A percentile compares a stretch with the other conserved stretches of the same genome.
These are phyloP conservation scores for Lethrus apterus DNA, from an alignment of 1,140 invertebrate genomes.

Conservation along the genomic window DNA sequence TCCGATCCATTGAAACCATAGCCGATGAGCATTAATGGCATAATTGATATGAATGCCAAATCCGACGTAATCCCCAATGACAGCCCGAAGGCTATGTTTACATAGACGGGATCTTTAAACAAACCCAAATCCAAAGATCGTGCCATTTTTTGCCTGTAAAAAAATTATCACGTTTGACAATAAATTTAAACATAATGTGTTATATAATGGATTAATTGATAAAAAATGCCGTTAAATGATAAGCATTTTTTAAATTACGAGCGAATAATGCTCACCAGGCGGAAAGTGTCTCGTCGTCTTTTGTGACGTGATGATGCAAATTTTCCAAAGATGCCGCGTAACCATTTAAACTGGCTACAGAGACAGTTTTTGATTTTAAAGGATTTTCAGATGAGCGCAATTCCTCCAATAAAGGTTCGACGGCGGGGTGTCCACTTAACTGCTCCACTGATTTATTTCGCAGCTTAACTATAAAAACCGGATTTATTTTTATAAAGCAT, in stretches of 20 bases:
- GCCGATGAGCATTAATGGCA: constrained; percentile 30
- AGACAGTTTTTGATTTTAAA: neutral
- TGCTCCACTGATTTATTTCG: neutral
- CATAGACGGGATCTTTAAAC: constrained; percentile 30
- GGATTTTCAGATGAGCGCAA: neutral
- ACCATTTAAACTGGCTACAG: constrained; percentile 10
- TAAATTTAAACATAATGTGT: too few species aligned
- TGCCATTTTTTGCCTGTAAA: constrained; percentile 19
- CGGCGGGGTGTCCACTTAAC: neutral
- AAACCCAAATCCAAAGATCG: constrained; percentile 29
- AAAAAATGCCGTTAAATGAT: too few species aligned
- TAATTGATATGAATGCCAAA: constrained; percentile 31
- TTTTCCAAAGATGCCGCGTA: constrained; percentile 5
- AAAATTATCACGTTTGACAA: too few species aligned
- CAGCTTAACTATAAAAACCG: too few species aligned
- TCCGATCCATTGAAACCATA: constrained; percentile 25
- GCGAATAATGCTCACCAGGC: neutral
- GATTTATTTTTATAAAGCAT: neutral
- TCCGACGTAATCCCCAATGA: constrained; percentile 30
- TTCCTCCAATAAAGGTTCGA: neutral
- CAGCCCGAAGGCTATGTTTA: constrained; percentile 33
- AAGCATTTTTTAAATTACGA: too few species aligned
- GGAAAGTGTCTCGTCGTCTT: neutral
- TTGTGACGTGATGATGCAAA: too few species aligned
- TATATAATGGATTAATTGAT: too few species aligned